Conservation (phyloP, 2,888 invertebrate species). For the Agonopterix arenella region DNA sequence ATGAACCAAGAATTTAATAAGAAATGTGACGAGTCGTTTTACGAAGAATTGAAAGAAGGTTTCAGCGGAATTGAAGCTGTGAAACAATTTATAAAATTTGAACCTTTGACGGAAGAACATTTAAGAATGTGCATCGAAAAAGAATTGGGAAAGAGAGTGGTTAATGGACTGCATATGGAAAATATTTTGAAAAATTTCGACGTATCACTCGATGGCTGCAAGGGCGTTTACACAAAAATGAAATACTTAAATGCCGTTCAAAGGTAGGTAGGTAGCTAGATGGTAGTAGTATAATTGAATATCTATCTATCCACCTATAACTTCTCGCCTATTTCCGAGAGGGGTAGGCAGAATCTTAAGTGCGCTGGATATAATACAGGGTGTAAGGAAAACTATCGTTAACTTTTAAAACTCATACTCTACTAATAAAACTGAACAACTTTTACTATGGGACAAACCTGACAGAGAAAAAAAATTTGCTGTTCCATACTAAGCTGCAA, state of each 20-base stretch:
- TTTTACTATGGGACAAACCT: too few species aligned
- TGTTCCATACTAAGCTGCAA: too few species aligned
- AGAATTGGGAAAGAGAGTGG: conserved; percentile 30
- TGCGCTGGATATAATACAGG: too few species aligned
- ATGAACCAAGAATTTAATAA: conserved; percentile 26
- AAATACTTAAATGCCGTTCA: conserved; percentile 37
- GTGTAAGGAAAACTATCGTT: too few species aligned
- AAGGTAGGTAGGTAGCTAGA: too few species aligned
- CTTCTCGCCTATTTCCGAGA: too few species aligned
- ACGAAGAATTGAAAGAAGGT: conserved; percentile 25
- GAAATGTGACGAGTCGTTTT: conserved; percentile 38
- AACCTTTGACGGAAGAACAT: conserved; percentile 36
- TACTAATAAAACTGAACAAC: too few species aligned
- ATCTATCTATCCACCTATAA: too few species aligned
- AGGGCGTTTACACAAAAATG: conserved; percentile 62
- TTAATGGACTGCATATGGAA: conserved; percentile 26
- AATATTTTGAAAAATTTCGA: conserved; percentile 51
- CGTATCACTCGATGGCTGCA: conserved; percentile 61
- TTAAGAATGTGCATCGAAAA: conserved; percentile 51
- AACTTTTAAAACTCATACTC: too few species aligned
- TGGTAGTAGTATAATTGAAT: too few species aligned
- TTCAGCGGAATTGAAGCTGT: conserved; percentile 33
- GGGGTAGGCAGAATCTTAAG: too few species aligned
- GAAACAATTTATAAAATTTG: conserved; percentile 47
- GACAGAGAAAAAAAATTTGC: too few species aligned